These are phyloP conservation scores for Phalanger gymnotis DNA, from an alignment of 2,797 vertebrate genomes.

Conservation along the genomic window DNA sequence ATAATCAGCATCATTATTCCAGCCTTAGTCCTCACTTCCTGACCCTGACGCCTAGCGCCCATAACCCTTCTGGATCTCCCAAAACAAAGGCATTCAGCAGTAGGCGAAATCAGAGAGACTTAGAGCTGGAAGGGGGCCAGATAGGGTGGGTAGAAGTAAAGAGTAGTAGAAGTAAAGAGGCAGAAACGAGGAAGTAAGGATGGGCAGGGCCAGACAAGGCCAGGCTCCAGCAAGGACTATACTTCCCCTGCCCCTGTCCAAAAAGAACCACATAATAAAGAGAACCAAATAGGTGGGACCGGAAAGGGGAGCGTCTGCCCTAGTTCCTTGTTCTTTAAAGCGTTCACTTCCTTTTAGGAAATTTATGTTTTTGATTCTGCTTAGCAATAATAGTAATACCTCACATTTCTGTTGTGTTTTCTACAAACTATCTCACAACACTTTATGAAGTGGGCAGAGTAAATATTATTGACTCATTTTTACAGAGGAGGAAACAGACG, in stretches of 20 bases:
- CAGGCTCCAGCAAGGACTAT: not conserved
- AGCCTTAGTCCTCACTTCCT: not conserved
- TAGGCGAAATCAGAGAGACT: not conserved
- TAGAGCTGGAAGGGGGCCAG: not conserved
- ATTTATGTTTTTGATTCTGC: not conserved
- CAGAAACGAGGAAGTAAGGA: not conserved
- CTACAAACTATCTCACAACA: not conserved
- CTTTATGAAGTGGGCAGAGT: not conserved
- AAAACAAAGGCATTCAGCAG: not conserved
- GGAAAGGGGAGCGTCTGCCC: not conserved
- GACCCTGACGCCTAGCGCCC: not conserved
- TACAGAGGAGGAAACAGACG: not conserved
- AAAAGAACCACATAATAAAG: not conserved
- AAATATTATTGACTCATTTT: not conserved
- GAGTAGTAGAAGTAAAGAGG: too few relatives aligned
- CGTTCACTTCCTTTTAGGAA: not conserved
- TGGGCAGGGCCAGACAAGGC: not conserved
- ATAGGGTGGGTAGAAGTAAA: not conserved
- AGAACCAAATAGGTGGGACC: not conserved
- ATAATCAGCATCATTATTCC: not conserved
- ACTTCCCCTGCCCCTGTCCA: not conserved
- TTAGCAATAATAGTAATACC: not conserved
- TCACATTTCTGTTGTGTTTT: not conserved
- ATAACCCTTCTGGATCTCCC: not conserved
- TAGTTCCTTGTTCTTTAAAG: not conserved